These are phyloP conservation scores for Trachymyrmex cornetzi DNA, from an alignment of 1,140 invertebrate species.

Conservation along the genomic window DNA sequence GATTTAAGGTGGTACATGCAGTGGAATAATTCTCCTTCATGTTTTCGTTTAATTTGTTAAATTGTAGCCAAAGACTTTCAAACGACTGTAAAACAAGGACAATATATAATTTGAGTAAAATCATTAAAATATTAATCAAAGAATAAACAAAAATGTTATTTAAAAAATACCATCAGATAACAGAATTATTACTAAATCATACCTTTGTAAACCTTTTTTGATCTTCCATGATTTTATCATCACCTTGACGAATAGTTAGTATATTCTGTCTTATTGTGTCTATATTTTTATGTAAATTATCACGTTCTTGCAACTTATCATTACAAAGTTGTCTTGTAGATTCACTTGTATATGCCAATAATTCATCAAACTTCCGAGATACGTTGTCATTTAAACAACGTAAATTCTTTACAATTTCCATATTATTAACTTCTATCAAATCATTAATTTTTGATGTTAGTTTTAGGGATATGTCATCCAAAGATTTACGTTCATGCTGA, in stretches of 20 bases:
- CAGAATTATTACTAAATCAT: conserved; percentile 12
- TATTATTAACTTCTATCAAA: conserved; percentile 72
- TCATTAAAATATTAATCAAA: conserved; percentile 17
- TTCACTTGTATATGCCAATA: conserved; percentile 73
- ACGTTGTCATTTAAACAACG: conserved; percentile 71
- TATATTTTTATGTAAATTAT: conserved; percentile 74
- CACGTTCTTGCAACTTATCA: conserved; percentile 68
- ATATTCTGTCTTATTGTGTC: conserved; percentile 70
- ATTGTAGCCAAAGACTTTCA: conserved; percentile 73
- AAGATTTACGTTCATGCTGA: conserved; percentile 71
- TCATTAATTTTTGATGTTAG: conserved; percentile 77
- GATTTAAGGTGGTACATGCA: conserved; percentile 72
- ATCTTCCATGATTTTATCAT: conserved; percentile 74
- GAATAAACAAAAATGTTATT: not conserved
- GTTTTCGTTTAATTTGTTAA: conserved; percentile 68
- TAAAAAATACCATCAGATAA: not conserved
- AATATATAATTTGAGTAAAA: conserved; percentile 18
- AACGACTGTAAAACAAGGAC: conserved; percentile 74
- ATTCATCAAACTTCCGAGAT: conserved; percentile 76
- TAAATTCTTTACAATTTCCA: conserved; percentile 79
- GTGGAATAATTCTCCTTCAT: conserved; percentile 65
- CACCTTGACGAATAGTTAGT: conserved; percentile 66
- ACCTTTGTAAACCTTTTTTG: conserved; percentile 73
- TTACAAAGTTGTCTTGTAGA: conserved; percentile 76
- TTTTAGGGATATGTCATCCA: conserved; percentile 70